Evolutionary conservation across 2,888 invertebrate genomes (phyloP).

Genomic region (Boloria selene): DNA sequence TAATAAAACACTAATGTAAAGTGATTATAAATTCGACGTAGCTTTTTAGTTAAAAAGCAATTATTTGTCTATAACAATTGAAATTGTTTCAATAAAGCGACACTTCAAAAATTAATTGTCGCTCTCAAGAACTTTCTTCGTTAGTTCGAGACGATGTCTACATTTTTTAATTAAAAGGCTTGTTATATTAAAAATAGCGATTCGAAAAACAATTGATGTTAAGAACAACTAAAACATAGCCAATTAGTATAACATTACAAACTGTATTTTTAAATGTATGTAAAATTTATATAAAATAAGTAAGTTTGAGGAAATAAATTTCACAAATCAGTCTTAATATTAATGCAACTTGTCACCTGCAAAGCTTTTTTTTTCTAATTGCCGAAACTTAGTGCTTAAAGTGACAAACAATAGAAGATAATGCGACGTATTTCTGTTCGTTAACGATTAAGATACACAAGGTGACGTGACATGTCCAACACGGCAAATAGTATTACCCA

Average conservation of each 20-base stretch:
- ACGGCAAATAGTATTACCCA: constrained; percentile 75
- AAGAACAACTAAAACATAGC: constrained; percentile 34
- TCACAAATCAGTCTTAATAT: too few species aligned
- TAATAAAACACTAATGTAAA: too few species aligned
- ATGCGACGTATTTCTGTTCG: constrained; percentile 67
- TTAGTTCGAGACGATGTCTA: constrained; percentile 57
- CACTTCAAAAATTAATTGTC: constrained; percentile 53
- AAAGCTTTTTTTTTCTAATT: constrained; percentile 15
- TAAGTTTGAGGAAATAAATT: too few species aligned
- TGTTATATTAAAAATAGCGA: constrained; percentile 39
- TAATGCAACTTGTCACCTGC: too few species aligned
- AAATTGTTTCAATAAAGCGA: constrained; percentile 51
- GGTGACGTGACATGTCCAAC: constrained; percentile 67
- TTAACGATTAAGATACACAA: constrained; percentile 78
- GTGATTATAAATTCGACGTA: not conserved
- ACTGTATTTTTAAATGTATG: constrained; percentile 38
- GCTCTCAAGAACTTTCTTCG: constrained; percentile 62
- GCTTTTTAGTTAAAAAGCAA: constrained; percentile 34
- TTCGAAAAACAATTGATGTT: constrained; percentile 49
- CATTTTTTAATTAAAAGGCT: constrained; percentile 69
- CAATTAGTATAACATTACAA: constrained; percentile 40
- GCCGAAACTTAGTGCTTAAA: constrained; percentile 62
- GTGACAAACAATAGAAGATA: constrained; percentile 61
- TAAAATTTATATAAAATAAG: too few species aligned
- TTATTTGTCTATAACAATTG: constrained; percentile 42